Conservation (phyloP, 2,888 invertebrate genomes). For the Caenorhabditis uteleia region DNA sequence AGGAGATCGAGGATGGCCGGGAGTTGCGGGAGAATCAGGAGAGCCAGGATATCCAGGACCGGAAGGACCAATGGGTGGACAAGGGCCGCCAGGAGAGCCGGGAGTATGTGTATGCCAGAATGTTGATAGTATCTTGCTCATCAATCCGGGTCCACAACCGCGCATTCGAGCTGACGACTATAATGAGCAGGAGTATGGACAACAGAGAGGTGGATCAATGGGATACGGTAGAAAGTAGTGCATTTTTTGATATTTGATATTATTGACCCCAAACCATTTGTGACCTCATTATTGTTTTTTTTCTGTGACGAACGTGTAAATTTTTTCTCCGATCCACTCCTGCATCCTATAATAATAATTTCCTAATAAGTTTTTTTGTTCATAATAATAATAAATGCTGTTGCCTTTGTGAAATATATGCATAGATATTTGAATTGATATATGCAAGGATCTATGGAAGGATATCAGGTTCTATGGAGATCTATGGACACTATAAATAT, state of each 20-base stretch:
- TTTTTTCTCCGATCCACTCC: too few relatives aligned
- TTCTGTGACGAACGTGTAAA: too few relatives aligned
- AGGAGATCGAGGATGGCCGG: slow-evolving; percentile 58
- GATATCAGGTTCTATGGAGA: too few relatives aligned
- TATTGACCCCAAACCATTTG: too few relatives aligned
- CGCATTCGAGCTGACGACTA: slow-evolving; percentile 59
- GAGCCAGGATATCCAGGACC: slow-evolving; percentile 67
- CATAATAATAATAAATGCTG: too few relatives aligned
- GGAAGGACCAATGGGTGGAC: slow-evolving; percentile 64
- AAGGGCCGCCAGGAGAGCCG: slow-evolving; percentile 64
- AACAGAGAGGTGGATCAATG: slow-evolving; percentile 11
- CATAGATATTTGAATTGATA: too few relatives aligned
- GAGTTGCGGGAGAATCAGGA: slow-evolving; percentile 62
- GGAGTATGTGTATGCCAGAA: slow-evolving; percentile 69
- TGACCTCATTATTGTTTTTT: too few relatives aligned
- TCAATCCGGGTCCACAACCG: slow-evolving; percentile 66
- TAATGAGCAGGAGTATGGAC: slow-evolving; percentile 20
- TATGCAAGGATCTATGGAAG: too few relatives aligned
- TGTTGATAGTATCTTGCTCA: slow-evolving; percentile 67
- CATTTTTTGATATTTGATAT: neutral
- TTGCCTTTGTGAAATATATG: too few relatives aligned
- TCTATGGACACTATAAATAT: too few relatives aligned
- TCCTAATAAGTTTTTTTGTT: too few relatives aligned
- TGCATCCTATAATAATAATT: too few relatives aligned
- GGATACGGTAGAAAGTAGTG: slow-evolving; percentile 31